phyloP scores from a whole-genome alignment of 1,140 invertebrate species.

The Leptinotarsa texana region DNA sequence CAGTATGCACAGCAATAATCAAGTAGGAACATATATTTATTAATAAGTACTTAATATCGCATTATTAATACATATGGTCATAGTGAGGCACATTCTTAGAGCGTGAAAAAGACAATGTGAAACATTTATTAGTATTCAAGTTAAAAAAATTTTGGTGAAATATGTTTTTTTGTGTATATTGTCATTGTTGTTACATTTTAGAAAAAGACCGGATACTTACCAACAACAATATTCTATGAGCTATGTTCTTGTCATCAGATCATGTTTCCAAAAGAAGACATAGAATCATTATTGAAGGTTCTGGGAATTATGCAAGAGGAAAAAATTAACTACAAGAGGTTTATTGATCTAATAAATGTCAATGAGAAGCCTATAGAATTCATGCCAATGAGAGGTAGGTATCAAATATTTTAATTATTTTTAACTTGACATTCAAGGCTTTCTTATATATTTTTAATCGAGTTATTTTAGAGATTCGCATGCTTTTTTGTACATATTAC shows the following conservation, averaged over 20 bases:
- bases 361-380: constrained; percentile 29
- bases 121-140: too few species aligned
- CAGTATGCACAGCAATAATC: too few species aligned
- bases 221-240: constrained; percentile 37
- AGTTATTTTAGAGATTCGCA: too few species aligned
- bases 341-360: constrained; percentile 45
- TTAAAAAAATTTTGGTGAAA: background rate
- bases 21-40: too few species aligned
- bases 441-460: too few species aligned
- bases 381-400: constrained; percentile 6
- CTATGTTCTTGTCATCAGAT: constrained; percentile 40
- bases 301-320: constrained; percentile 40
- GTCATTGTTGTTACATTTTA: constrained; percentile 30
- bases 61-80: too few species aligned
- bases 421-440: too few species aligned
- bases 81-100: too few species aligned
- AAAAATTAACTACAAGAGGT: constrained; percentile 44
- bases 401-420: too few species aligned
- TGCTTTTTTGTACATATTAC: too few species aligned
- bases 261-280: constrained; percentile 33
- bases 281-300: constrained; percentile 36
- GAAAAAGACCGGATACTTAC: constrained; percentile 41
- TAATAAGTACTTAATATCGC: too few species aligned
- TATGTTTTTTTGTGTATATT: background rate
- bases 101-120: too few species aligned